phyloP scores from a whole-genome alignment of 1,140 invertebrate species.

The Armadillidium nasatum region DNA sequence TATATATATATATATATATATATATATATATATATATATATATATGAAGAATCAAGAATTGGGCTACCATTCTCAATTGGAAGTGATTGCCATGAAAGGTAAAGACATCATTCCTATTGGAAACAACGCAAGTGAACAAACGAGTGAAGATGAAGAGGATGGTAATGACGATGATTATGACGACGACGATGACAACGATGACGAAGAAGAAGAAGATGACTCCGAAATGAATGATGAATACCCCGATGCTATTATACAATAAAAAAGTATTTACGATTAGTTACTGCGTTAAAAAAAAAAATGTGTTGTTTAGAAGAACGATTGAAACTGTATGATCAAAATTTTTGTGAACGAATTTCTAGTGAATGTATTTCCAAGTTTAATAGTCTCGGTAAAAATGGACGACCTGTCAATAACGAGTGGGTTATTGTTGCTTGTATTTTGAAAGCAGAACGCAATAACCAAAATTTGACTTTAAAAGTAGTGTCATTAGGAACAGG shows the following conservation, averaged over 20 bases:
- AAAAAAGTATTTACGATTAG: background rate
- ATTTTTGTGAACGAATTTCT: slow-evolving; percentile 55
- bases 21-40: background rate
- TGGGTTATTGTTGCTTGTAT: slow-evolving; percentile 80
- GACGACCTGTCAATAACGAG: slow-evolving; percentile 67
- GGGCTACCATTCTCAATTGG: slow-evolving; percentile 30
- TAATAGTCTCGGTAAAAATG: slow-evolving; percentile 65
- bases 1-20: no score
- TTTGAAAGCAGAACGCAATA: slow-evolving; percentile 51
- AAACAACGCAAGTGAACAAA: slow-evolving; percentile 36
- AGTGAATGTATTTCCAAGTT: slow-evolving; percentile 60
- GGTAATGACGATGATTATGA: slow-evolving; percentile 42
- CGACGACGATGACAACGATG: slow-evolving; percentile 43
- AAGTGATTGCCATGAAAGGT: slow-evolving; percentile 33
- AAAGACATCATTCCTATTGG: slow-evolving; percentile 41
- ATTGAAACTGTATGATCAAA: slow-evolving; percentile 1
- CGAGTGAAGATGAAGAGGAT: slow-evolving; percentile 42
- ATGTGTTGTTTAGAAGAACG: background rate
- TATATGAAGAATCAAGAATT: slow-evolving; percentile 35
- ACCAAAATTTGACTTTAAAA: slow-evolving; percentile 48
- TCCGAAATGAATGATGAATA: slow-evolving; percentile 45
- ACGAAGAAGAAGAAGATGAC: slow-evolving; percentile 44
- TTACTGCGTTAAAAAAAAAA: background rate
- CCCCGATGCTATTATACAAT: slow-evolving; percentile 24
- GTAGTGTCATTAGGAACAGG: slow-evolving; percentile 80